These are phyloP conservation scores for Stenopsyche tienmushanensis DNA, from an alignment of 1,140 invertebrate species.

Conservation along the genomic window DNA sequence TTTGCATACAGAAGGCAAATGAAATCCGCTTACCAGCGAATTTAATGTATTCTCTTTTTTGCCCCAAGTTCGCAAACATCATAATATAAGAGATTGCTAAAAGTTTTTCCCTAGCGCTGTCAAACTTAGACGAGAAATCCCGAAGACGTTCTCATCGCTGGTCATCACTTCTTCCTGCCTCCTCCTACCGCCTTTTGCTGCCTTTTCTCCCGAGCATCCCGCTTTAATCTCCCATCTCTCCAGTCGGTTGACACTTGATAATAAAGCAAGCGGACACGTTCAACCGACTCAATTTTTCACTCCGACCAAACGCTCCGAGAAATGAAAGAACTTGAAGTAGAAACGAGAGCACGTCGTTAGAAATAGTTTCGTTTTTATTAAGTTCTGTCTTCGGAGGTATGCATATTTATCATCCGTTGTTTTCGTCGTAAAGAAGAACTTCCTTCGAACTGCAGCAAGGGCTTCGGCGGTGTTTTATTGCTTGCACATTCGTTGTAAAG, in stretches of 20 bases:
- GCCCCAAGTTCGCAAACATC: background rate
- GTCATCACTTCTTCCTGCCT: background rate
- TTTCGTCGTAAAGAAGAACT: background rate
- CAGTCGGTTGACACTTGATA: constrained; percentile 26
- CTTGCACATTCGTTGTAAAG: too few relatives aligned
- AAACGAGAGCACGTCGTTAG: background rate
- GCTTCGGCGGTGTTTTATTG: background rate
- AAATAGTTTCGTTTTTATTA: constrained; percentile 17
- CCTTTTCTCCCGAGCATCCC: background rate
- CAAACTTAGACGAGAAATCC: background rate
- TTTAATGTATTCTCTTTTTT: too few relatives aligned
- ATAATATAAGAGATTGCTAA: background rate
- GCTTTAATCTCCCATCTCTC: constrained; percentile 24
- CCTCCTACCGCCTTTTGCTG: background rate
- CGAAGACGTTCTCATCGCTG: too few relatives aligned
- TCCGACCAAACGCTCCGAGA: background rate
- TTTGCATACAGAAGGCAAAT: too few relatives aligned
- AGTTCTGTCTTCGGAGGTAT: background rate
- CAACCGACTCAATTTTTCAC: constrained; percentile 26
- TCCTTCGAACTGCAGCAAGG: background rate
- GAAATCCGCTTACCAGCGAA: too few relatives aligned
- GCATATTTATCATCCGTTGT: constrained; percentile 6
- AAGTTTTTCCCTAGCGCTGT: background rate
- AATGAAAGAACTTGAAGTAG: background rate
- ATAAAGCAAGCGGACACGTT: constrained; percentile 29